Percentiles rank a stretch among this genome's conserved stretches.
Conservation (phyloP, 2,888 invertebrate species). For the Bombyx huttoni region DNA sequence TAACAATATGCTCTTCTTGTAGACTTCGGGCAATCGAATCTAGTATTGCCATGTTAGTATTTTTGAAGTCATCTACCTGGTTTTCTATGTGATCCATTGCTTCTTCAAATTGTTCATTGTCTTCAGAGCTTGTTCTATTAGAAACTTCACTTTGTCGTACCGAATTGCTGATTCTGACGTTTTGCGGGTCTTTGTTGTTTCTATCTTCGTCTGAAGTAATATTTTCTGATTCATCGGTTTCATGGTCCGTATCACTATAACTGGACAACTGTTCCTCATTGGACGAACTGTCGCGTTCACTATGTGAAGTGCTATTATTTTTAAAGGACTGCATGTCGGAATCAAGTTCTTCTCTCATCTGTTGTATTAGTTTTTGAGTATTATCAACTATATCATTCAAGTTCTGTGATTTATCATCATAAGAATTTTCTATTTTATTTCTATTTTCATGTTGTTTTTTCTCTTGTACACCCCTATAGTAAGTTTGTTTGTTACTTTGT, state of each 20-base stretch:
- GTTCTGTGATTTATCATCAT: constrained; percentile 43
- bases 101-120: constrained; percentile 63
- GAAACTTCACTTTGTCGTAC: constrained; percentile 3
- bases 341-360: constrained; percentile 77
- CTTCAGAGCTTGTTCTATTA: constrained; percentile 55
- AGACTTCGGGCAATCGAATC: constrained; percentile 59
- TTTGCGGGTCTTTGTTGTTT: constrained; percentile 27
- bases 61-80: constrained; percentile 46
- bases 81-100: constrained; percentile 58
- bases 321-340: constrained; percentile 70
- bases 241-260: constrained; percentile 54
- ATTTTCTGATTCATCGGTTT: constrained; percentile 37
- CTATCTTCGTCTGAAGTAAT: constrained; percentile 48
- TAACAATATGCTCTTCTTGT: constrained; percentile 46
- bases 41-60: constrained; percentile 53
- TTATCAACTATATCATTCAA: constrained; percentile 71
- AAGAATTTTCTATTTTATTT: constrained; percentile 1
- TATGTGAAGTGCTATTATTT: constrained; percentile 53
- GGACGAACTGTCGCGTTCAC: constrained; percentile 50
- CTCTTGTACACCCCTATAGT: background rate
- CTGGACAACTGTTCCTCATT: constrained; percentile 57
- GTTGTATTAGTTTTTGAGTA: constrained; percentile 74
- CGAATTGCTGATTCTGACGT: background rate
- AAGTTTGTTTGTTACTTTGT: background rate
- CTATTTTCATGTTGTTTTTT: background rate